Base-by-base conservation (phyloP, 2,113 vertebrate genomes). In the Lepus europaeus region DNA sequence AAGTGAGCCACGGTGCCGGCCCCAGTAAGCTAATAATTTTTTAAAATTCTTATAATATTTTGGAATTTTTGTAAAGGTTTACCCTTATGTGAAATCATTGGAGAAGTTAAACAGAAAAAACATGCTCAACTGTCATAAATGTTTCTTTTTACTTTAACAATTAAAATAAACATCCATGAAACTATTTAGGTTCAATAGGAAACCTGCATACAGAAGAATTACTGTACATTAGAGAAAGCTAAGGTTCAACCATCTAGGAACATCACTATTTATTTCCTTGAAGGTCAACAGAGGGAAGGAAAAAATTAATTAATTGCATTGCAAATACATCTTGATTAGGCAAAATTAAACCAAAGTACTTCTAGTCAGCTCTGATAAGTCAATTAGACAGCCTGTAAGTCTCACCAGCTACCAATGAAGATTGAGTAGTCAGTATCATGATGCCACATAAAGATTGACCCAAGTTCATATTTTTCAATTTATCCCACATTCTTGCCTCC, bases 241-340 rank as follows among this genome's bases (percentile, higher is more conserved):
- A 69, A 72, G 6, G 90, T 66, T 94, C 22, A 74, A 39, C 63
- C 11, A 78, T 39, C 64, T 84, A 73, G 49, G 66, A 87, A 36
- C 22, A 89, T 89, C 73, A 14, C 74, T 53, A 39, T 22, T 73
- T 83, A 78, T 83, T 64, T 94, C 14, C 14, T 93, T 91, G 94
- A 90, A 92, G 61, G 66, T 95, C 31, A 94, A 69, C n/a, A 68
- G 6, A 68, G 3, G 11, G n/a, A 19, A 95, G 20, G 9, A 68
- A 91, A 96, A 90, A 66, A 95, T 82, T 93, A 87, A 83, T 56
- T 93, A 91, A 85, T 94, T 78, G 68, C 9, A 87, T 81, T 78
- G 4, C 1, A 90, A 88, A 81, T n/a, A 0, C 3, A 33, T 69
- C 10, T 33, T 66, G 10, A 79, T 27, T 88, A 61, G 45, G 70